Base-by-base conservation (phyloP, 2,113 vertebrate genomes). In the Astatoreochromis straeleni region DNA sequence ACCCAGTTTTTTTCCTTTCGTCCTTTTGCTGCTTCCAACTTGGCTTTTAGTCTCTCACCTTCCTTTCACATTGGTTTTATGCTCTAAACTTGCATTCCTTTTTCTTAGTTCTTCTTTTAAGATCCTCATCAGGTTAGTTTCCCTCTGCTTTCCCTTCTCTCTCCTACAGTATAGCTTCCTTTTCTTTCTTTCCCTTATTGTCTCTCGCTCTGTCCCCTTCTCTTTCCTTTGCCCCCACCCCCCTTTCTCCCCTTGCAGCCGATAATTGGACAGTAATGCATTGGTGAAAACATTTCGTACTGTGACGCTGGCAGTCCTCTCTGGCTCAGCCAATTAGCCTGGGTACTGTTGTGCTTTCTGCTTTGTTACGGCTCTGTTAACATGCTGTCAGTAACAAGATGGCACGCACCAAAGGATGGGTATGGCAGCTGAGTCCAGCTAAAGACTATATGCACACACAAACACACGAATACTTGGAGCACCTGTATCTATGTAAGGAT, bases 261-360 rank as follows among this genome's bases (percentile, higher is more conserved):
- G 16, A 93, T 94, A 94, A 94, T 93, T 93, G 88, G 92, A 86
- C 88, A 79, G 84, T 93, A 91, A 93, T 90, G 81, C 54, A 19
- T 49, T 55, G 87, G 82, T 88, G 85, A 94, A 93, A 95, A 92
- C 91, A 90, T 93, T 88, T 91, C 29, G 63, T 53, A 82, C 85
- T 81, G 84, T 55, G 54, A 89, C 54, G 55, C 83, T 89, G 87
- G 88, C 88, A 81, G 75, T 90, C 87, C 84, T 93, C 84, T 88
- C 86, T 88, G 89, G 87, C 88, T 90, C 89, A n/a, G 51, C 93
- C 93, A 95, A 95, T 95, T 95, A 95, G 91, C 90, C 83, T 73
- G n/a, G 11, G 83, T 87, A 60, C 91, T 88, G 90, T 88, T 90
- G 88, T 90, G 91, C 85, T 88, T 79, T 85, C 89, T 86, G 90